Evolutionary conservation across 2,113 vertebrate genomes (phyloP).

Genomic region (Charina bottae): DNA sequence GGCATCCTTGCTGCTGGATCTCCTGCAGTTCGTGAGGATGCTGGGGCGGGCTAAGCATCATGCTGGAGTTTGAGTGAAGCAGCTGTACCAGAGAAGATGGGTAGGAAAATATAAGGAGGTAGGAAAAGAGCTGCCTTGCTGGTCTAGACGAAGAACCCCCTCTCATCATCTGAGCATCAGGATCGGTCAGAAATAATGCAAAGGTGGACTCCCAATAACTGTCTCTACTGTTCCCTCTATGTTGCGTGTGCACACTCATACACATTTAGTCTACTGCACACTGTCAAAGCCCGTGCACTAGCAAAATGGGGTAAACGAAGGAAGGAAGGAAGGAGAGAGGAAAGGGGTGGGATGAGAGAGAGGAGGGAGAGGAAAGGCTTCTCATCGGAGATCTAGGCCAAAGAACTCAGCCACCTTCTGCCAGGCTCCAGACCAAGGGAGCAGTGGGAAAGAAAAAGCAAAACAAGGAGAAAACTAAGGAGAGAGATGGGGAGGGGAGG

Average conservation of each 20-base stretch:
- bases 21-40: slow-evolving; percentile 57
- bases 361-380: background rate
- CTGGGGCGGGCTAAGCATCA: slow-evolving; percentile 71
- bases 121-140: background rate
- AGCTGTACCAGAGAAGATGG: slow-evolving; percentile 53
- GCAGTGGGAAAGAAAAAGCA: background rate
- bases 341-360: background rate
- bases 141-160: background rate
- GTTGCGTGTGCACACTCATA: background rate
- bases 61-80: slow-evolving; percentile 69
- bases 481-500: too few species aligned
- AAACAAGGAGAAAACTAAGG: background rate
- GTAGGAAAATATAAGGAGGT: too few species aligned
- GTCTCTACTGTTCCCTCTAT: background rate
- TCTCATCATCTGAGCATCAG: background rate
- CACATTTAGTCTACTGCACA: background rate
- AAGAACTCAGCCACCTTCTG: background rate
- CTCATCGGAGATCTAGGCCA: background rate
- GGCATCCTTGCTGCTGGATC: slow-evolving; percentile 75
- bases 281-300: background rate
- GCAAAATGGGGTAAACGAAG: background rate
- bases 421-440: background rate
- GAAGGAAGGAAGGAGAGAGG: background rate
- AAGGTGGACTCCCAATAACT: background rate
- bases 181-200: background rate